A percentile compares a stretch with the other conserved stretches of the same genome.
Conservation (phyloP, 1,140 invertebrate species). For the Aethina tumida region DNA sequence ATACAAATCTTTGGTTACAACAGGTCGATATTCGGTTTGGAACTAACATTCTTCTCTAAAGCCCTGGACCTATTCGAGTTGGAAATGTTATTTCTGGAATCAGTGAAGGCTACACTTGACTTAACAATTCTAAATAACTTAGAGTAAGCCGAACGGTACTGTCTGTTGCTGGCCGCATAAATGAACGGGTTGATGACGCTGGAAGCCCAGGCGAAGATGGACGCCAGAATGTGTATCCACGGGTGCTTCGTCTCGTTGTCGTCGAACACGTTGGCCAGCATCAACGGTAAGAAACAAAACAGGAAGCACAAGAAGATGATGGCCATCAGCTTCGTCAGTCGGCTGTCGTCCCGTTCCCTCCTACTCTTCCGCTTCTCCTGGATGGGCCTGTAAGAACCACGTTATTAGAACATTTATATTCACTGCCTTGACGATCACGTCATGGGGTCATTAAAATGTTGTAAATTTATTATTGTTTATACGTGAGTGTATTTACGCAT, state of each 20-base stretch:
- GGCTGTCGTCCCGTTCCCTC: constrained; percentile 58
- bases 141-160: constrained; percentile 66
- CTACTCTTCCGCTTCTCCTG: constrained; percentile 38
- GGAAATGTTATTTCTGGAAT: constrained; percentile 22
- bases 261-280: constrained; percentile 76
- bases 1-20: no score
- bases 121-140: constrained; percentile 44
- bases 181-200: constrained; percentile 80
- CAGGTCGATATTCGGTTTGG: constrained; percentile 20
- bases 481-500: no score
- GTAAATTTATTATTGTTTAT: no score
- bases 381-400: constrained; percentile 35
- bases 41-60: constrained; percentile 21
- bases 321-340: constrained; percentile 74
- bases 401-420: no score
- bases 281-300: constrained; percentile 72
- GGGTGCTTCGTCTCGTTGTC: constrained; percentile 57
- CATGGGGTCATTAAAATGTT: no score
- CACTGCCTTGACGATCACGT: no score
- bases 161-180: constrained; percentile 75
- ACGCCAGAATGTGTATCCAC: constrained; percentile 65
- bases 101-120: constrained; percentile 23
- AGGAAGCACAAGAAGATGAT: constrained; percentile 79
- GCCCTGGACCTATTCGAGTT: constrained; percentile 19
- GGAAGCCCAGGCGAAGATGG: constrained; percentile 76